Conservation (phyloP, 1,140 invertebrate genomes). For the Galendromus occidentalis region DNA sequence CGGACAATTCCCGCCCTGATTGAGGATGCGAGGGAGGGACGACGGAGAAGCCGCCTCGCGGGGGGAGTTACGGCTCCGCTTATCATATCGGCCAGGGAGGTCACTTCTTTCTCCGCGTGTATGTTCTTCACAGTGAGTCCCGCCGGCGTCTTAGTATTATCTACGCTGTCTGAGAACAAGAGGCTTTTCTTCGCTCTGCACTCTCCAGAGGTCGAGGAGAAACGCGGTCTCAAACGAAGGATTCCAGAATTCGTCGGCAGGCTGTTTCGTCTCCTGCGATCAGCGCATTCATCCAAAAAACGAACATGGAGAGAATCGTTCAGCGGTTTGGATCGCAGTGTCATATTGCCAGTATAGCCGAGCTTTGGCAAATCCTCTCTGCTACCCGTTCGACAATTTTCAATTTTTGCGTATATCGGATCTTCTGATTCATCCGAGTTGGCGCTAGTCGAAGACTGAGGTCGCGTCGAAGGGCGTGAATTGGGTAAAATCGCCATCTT, state of each 20-base stretch:
- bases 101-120: neutral
- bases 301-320: neutral
- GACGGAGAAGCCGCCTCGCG: neutral
- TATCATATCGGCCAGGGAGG: too few relatives aligned
- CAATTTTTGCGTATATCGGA: neutral
- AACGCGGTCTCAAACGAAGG: neutral
- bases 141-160: neutral
- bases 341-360: neutral
- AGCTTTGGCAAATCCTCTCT: neutral
- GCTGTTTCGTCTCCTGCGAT: neutral
- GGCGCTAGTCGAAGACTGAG: neutral
- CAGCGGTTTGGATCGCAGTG: neutral
- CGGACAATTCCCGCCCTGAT: neutral
- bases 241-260: neutral
- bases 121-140: constrained; percentile 5
- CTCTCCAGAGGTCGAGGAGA: neutral
- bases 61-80: neutral
- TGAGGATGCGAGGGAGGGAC: neutral
- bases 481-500: neutral
- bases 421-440: neutral
- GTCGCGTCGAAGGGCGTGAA: neutral
- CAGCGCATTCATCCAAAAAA: neutral
- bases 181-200: neutral
- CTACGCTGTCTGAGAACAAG: neutral
- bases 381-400: neutral